Evolutionary conservation across 1,140 invertebrate genomes (phyloP).

Genomic region (Drosophila persimilis): DNA sequence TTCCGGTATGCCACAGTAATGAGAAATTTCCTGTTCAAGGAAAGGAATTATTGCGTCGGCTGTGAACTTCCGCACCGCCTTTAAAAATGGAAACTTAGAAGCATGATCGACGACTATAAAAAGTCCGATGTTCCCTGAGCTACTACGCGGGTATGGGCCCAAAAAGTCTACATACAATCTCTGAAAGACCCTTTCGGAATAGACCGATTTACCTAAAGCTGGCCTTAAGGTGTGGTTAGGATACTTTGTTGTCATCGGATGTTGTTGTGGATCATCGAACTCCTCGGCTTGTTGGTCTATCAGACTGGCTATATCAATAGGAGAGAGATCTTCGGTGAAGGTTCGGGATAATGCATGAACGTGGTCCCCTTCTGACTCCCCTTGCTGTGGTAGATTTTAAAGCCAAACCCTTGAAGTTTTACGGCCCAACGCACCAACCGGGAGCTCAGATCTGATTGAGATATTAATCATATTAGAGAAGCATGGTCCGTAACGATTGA

Average conservation of each 20-base stretch:
- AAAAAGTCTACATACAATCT: slow-evolving; percentile 33
- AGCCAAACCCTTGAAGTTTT: too few relatives aligned
- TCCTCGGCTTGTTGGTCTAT: background rate
- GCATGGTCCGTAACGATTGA: slow-evolving; percentile 7
- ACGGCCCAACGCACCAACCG: too few relatives aligned
- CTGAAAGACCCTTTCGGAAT: slow-evolving; percentile 20
- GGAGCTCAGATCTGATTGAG: too few relatives aligned
- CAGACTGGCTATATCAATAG: background rate
- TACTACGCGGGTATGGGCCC: slow-evolving; percentile 28
- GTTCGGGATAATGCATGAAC: too few relatives aligned
- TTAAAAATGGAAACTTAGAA: slow-evolving; percentile 40
- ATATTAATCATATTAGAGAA: too few relatives aligned
- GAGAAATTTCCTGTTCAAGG: slow-evolving; percentile 28
- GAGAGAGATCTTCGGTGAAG: too few relatives aligned
- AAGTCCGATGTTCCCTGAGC: slow-evolving; percentile 24
- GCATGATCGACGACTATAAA: slow-evolving; percentile 34
- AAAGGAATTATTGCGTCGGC: slow-evolving; percentile 16
- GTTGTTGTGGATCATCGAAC: background rate
- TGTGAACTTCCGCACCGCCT: slow-evolving; percentile 28
- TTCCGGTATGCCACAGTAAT: slow-evolving; percentile 32
- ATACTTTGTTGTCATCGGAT: too few relatives aligned
- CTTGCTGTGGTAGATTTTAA: too few relatives aligned
- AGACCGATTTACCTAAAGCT: background rate
- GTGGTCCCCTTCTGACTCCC: too few relatives aligned
- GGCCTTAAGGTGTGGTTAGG: slow-evolving; percentile 2